These are phyloP conservation scores for Agrochola lota DNA, from an alignment of 2,888 invertebrate species.

Conservation along the genomic window DNA sequence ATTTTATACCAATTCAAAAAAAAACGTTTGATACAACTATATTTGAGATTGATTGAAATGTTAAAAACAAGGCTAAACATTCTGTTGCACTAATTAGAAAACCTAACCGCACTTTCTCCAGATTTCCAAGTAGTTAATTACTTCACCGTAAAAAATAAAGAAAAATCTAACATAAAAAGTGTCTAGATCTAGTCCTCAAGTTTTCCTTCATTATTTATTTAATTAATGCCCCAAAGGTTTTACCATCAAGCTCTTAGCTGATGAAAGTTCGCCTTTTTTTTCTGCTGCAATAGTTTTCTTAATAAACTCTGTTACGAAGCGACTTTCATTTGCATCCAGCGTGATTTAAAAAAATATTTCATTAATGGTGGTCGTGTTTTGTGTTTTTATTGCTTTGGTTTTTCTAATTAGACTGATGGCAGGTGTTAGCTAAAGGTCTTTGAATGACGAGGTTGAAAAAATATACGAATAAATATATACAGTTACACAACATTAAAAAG, in stretches of 20 bases:
- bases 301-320: constrained; percentile 48
- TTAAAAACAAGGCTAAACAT: background rate
- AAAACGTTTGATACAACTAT: background rate
- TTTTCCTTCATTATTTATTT: constrained; percentile 45
- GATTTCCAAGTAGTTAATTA: background rate
- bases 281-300: constrained; percentile 58
- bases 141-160: background rate
- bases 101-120: background rate
- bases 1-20: background rate
- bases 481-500: too few relatives aligned
- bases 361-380: background rate
- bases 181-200: constrained; percentile 19
- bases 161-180: constrained; percentile 11
- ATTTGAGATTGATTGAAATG: too few relatives aligned
- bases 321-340: constrained; percentile 43
- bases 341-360: constrained; percentile 17
- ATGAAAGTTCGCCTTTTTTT: constrained; percentile 60
- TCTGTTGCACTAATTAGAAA: too few relatives aligned
- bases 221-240: constrained; percentile 47
- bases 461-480: too few relatives aligned
- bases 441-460: background rate
- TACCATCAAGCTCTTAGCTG: constrained; percentile 67
- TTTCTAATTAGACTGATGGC: constrained; percentile 26
- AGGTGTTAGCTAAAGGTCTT: background rate
- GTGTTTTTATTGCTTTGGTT: constrained; percentile 7